Percentiles rank a stretch among this genome's conserved stretches.
Evolutionary conservation across 2,797 vertebrate species (phyloP).

Genomic region (Helarctos malayanus): DNA sequence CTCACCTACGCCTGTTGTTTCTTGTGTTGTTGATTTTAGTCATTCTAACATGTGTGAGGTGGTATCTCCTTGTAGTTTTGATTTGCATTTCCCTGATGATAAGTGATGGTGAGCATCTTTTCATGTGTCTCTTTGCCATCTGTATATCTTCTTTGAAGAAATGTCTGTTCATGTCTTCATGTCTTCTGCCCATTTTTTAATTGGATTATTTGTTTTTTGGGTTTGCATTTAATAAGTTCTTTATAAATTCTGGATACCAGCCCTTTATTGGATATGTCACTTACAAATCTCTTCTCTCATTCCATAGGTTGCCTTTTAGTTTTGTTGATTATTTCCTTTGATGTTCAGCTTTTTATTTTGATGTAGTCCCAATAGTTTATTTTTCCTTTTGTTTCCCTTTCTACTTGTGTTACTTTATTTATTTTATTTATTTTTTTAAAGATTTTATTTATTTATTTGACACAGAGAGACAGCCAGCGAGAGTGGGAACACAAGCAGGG

Average conservation of each 20-base stretch:
- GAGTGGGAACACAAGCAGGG: too few species aligned
- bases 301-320: neutral
- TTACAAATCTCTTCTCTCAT: neutral
- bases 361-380: neutral
- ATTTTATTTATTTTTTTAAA: too few species aligned
- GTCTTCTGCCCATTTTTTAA: neutral
- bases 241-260: neutral
- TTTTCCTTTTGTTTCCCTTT: neutral
- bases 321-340: neutral
- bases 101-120: neutral
- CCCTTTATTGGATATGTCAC: neutral
- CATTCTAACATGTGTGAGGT: neutral
- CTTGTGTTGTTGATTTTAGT: neutral
- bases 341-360: neutral
- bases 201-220: neutral
- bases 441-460: too few species aligned
- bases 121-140: neutral
- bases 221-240: neutral
- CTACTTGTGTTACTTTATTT: conserved; percentile 44
- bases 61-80: neutral
- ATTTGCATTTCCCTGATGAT: neutral
- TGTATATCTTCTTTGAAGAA: neutral
- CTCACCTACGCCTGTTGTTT: neutral
- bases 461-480: too few species aligned
- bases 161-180: neutral